A percentile compares a stretch with the other conserved stretches of the same genome.
phyloP scores from a whole-genome alignment of 1,140 invertebrate genomes.

The Batillaria attramentaria region DNA sequence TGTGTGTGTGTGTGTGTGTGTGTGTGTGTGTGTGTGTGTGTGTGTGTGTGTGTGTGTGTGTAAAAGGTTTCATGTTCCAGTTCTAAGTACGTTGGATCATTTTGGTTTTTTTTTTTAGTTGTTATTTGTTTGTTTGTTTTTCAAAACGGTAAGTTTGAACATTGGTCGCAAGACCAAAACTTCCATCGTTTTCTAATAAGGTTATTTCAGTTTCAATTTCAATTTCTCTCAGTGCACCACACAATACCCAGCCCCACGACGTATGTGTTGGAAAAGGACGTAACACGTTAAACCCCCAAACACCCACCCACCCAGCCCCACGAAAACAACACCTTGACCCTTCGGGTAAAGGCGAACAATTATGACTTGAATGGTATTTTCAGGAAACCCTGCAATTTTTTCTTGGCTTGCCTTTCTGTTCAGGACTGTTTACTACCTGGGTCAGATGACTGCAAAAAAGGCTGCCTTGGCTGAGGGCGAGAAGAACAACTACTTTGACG shows the following conservation, averaged over 20 bases:
- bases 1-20: neutral
- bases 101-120: neutral
- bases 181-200: neutral
- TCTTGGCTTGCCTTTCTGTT: neutral
- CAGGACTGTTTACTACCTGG: constrained; percentile 27
- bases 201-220: neutral
- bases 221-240: neutral
- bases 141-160: neutral
- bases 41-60: neutral
- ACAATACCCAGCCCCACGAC: too few species aligned
- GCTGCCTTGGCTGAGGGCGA: neutral
- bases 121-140: constrained; percentile 13
- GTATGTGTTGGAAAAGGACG: neutral
- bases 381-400: too few species aligned
- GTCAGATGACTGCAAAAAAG: constrained; percentile 22
- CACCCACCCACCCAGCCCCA: neutral
- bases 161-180: neutral
- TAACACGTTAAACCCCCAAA: neutral
- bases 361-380: neutral
- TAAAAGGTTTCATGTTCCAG: too few species aligned
- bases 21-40: neutral
- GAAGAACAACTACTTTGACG: constrained; percentile 31
- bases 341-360: neutral
- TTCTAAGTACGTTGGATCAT: too few species aligned
- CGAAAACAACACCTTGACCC: neutral